Percentiles rank a stretch among this genome's conserved stretches.
phyloP scores from a whole-genome alignment of 2,888 invertebrate genomes.

The Ectemnius cavifrons region DNA sequence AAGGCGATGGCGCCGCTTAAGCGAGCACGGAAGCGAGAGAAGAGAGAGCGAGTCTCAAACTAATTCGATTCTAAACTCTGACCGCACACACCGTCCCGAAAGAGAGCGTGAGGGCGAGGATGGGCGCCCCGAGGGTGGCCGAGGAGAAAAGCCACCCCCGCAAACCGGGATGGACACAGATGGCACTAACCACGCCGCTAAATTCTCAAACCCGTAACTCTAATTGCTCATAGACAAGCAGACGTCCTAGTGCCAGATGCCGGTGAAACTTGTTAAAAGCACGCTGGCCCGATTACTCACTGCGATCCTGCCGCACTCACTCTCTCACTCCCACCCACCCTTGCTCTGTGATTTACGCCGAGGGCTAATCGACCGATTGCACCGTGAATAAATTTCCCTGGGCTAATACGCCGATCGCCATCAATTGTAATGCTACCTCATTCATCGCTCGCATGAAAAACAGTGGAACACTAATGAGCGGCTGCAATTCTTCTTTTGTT shows the following conservation, averaged over 20 bases:
- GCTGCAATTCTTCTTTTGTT: slow-evolving; percentile 14
- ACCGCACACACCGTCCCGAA: slow-evolving; percentile 66
- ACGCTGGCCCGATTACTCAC: slow-evolving; percentile 59
- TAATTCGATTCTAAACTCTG: slow-evolving; percentile 79
- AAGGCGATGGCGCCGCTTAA: neutral
- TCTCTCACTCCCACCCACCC: too few relatives aligned
- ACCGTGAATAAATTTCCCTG: slow-evolving; percentile 30
- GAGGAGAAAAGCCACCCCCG: slow-evolving; percentile 61
- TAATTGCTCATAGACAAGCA: slow-evolving; percentile 78
- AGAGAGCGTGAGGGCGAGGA: slow-evolving; percentile 49
- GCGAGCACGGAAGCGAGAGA: slow-evolving; percentile 51
- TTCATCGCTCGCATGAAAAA: too few relatives aligned
- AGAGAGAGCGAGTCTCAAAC: slow-evolving; percentile 74
- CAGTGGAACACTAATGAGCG: too few relatives aligned
- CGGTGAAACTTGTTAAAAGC: slow-evolving; percentile 75
- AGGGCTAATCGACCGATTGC: slow-evolving; percentile 24
- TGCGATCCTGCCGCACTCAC: slow-evolving; percentile 23
- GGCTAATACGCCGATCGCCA: slow-evolving; percentile 25
- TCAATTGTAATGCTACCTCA: slow-evolving; percentile 12
- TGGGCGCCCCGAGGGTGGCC: slow-evolving; percentile 11
- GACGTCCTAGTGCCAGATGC: slow-evolving; percentile 75
- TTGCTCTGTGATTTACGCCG: slow-evolving; percentile 27
- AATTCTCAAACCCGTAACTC: slow-evolving; percentile 78
- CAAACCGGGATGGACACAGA: slow-evolving; percentile 73
- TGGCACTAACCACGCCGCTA: slow-evolving; percentile 78